Percentiles rank a stretch among this genome's conserved stretches.
Evolutionary conservation across 2,797 vertebrate species (phyloP).

Genomic region (Salarias fasciatus): DNA sequence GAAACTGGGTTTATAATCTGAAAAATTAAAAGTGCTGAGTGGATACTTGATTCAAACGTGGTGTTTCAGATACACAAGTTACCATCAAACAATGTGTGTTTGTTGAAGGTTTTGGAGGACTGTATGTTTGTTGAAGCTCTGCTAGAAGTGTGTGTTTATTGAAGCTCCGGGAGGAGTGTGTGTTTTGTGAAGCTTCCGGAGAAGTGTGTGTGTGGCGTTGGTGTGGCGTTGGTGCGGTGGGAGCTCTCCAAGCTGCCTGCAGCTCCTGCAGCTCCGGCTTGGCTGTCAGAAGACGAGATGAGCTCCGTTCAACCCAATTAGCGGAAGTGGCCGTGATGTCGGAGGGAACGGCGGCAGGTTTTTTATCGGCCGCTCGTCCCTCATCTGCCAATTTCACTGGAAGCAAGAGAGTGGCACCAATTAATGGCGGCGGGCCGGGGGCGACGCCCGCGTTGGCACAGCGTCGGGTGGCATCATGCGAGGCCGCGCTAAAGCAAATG

Average conservation of each 20-base stretch:
- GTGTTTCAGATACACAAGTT: no score
- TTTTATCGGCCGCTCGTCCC: conserved; percentile 82
- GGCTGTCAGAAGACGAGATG: conserved; percentile 78
- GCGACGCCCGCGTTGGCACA: conserved; percentile 82
- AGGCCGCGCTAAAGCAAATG: conserved; percentile 90
- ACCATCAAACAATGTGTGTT: no score
- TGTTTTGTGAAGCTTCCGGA: no score
- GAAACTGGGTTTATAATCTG: no score
- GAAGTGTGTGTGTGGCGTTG: no score
- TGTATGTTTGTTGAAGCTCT: no score
- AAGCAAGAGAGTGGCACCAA: conserved; percentile 91
- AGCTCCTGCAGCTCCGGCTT: conserved; percentile 76
- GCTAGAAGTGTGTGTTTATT: no score
- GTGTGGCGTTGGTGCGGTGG: conserved; percentile 37
- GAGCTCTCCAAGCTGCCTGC: conserved; percentile 78
- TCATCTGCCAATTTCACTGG: conserved; percentile 91
- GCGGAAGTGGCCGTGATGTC: conserved; percentile 86
- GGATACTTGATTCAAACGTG: no score
- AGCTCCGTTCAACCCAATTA: conserved; percentile 84
- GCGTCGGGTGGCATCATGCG: conserved; percentile 92
- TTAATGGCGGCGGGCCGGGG: conserved; percentile 89
- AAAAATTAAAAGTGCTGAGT: no score
- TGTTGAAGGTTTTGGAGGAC: no score
- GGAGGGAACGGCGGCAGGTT: conserved; percentile 79
- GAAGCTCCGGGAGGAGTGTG: no score